Evolutionary conservation across 2,113 vertebrate species (phyloP), one percentile per base, ranked within the genome.

Genomic region (Reinhardtius hippoglossoides): DNA sequence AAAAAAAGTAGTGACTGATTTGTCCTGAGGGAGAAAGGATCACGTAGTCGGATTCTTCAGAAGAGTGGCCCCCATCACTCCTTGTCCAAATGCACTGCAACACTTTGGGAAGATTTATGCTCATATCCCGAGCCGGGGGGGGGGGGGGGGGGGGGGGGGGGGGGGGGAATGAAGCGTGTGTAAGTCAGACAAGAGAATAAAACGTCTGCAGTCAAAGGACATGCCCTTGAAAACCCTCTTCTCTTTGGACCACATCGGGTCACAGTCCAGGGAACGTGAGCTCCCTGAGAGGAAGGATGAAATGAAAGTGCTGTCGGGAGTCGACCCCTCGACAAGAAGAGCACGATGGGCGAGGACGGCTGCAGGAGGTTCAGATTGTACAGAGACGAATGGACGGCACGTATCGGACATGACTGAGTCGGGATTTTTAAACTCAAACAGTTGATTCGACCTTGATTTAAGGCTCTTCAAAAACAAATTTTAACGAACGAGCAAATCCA

Each of bases 161-260:
- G 57, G 50, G n/a, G 61, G 60, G 58, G 26, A 5, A 6, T 31
- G 27, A 31, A 31, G 6, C 1, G 6, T 1, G 27, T 21, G 37
- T 31, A 16, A 71, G 52, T 31, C 50, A 61, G 35, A 8, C 35
- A n/a, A 16, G 20, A 72, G 71, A 16, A 54, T 27, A 62, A 42
- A 23, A 21, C 20, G 50, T 71, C 58, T 66, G 42, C 65, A 54
- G 63, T 73, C 61, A 42, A 9, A 85, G 57, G 55, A 56, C 76
- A 56, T 59, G 63, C 31, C 80, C 76, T 82, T 84, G 78, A 76
- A 85, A 81, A 78, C 21, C 52, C 21, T 50, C 21, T 50, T 40
- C 60, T 77, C 62, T 74, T 48, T 18, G 56, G 66, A 56, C 35
- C 46, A 83, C 80, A 87, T 73, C 70, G 71, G 52, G 67, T 85